Conservation (phyloP, 2,888 invertebrate species). For the Ceratothoa steindachneri region DNA sequence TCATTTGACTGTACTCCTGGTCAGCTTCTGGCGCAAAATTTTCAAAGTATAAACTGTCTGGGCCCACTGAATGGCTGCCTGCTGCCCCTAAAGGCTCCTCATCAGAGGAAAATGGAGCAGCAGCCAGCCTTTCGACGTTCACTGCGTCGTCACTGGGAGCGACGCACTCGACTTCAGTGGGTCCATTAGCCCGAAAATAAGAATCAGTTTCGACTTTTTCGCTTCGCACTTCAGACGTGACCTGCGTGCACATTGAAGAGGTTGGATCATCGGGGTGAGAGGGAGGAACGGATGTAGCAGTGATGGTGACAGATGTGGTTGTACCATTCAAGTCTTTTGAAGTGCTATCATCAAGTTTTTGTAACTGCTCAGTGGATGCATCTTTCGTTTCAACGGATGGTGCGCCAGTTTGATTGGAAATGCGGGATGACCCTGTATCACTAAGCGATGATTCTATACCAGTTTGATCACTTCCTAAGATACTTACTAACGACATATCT, state of each 20-base stretch:
- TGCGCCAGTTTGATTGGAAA: slow-evolving; percentile 55
- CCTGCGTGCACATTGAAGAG: slow-evolving; percentile 59
- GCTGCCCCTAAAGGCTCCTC: slow-evolving; percentile 49
- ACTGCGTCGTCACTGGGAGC: slow-evolving; percentile 56
- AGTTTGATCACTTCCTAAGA: slow-evolving; percentile 30
- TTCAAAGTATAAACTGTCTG: slow-evolving; percentile 54
- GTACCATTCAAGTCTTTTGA: slow-evolving; percentile 28
- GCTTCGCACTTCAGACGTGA: slow-evolving; percentile 56
- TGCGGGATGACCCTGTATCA: slow-evolving; percentile 53
- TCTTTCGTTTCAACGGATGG: slow-evolving; percentile 52
- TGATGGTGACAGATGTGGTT: slow-evolving; percentile 57
- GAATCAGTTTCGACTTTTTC: slow-evolving; percentile 45
- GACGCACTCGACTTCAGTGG: slow-evolving; percentile 57
- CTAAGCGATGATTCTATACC: slow-evolving; percentile 47
- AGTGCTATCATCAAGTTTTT: slow-evolving; percentile 49
- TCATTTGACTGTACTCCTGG: slow-evolving; percentile 53
- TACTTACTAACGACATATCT: slow-evolving; percentile 35
- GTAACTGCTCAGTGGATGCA: background rate
- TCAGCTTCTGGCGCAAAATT: slow-evolving; percentile 56
- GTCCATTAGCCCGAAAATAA: slow-evolving; percentile 54
- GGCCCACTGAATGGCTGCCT: slow-evolving; percentile 54
- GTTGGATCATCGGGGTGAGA: slow-evolving; percentile 55
- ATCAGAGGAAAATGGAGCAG: slow-evolving; percentile 30
- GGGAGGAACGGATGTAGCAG: slow-evolving; percentile 55
- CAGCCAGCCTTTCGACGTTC: slow-evolving; percentile 41